Conservation (phyloP, 2,888 invertebrate genomes). For the Dorcus parallelipipedus region DNA sequence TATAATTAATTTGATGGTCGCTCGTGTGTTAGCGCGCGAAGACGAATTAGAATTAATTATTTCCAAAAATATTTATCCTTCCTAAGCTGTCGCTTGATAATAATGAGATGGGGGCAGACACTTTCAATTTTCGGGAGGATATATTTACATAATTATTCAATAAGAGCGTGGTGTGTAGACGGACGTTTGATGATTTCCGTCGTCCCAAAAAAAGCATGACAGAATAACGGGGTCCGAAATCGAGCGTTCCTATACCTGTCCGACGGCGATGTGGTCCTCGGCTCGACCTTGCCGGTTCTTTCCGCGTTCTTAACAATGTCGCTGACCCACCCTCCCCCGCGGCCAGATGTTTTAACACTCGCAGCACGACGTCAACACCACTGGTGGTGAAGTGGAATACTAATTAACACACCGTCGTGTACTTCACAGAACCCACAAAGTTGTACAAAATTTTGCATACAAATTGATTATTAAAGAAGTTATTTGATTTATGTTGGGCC, state of each 20-base stretch:
- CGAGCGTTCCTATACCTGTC: not conserved
- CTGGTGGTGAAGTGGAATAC: constrained; percentile 12
- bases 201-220: not conserved
- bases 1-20: too few species aligned
- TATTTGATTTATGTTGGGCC: too few species aligned
- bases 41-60: too few species aligned
- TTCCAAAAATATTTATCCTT: too few species aligned
- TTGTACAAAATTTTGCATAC: too few species aligned
- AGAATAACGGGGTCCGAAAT: not conserved
- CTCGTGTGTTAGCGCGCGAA: too few species aligned
- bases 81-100: too few species aligned
- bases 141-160: too few species aligned
- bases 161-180: not conserved
- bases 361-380: constrained; percentile 16
- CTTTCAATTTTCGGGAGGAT: too few species aligned
- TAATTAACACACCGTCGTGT: not conserved
- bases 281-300: constrained; percentile 28
- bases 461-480: too few species aligned
- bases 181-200: not conserved
- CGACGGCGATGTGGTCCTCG: not conserved
- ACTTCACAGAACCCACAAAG: too few species aligned
- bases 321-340: constrained; percentile 34
- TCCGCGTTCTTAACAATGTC: constrained; percentile 38
- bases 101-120: too few species aligned
- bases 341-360: constrained; percentile 15